Evolutionary conservation across 2,888 invertebrate genomes (phyloP).

Genomic region (Xylophagus ater): DNA sequence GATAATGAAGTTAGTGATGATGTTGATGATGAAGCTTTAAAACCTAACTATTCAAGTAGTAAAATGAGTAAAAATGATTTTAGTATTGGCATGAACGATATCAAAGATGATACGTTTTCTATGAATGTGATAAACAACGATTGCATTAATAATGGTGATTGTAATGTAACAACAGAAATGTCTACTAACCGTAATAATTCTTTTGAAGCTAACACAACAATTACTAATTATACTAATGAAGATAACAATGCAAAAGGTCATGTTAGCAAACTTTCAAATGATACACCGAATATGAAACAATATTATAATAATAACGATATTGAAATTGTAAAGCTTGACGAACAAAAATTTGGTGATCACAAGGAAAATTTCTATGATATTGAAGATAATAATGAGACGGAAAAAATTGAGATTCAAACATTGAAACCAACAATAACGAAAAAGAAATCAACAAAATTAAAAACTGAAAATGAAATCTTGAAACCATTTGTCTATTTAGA

Average conservation of each 20-base stretch:
- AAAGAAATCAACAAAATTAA: constrained; percentile 2
- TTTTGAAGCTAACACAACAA: too few relatives aligned
- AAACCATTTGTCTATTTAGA: too few relatives aligned
- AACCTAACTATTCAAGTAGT: background rate
- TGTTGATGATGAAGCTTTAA: constrained; percentile 5
- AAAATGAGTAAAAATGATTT: background rate
- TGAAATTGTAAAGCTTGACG: constrained; percentile 10
- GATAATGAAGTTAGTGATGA: constrained; percentile 11
- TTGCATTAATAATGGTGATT: too few relatives aligned
- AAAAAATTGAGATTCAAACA: constrained; percentile 8
- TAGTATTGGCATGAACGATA: too few relatives aligned
- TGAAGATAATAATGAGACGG: background rate
- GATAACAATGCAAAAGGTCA: too few relatives aligned
- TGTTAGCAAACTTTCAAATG: too few relatives aligned
- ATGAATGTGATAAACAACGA: too few relatives aligned
- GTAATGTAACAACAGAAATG: background rate
- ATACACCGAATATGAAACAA: background rate
- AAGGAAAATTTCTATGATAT: constrained; percentile 2
- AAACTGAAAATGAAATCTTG: constrained; percentile 8
- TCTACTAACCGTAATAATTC: background rate
- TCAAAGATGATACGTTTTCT: too few relatives aligned
- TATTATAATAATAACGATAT: constrained; percentile 9
- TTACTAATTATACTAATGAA: too few relatives aligned
- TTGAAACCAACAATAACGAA: constrained; percentile 5
- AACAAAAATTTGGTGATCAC: background rate